Evolutionary conservation across 2,888 invertebrate genomes (phyloP).

Genomic region (Pyrgus malvae): DNA sequence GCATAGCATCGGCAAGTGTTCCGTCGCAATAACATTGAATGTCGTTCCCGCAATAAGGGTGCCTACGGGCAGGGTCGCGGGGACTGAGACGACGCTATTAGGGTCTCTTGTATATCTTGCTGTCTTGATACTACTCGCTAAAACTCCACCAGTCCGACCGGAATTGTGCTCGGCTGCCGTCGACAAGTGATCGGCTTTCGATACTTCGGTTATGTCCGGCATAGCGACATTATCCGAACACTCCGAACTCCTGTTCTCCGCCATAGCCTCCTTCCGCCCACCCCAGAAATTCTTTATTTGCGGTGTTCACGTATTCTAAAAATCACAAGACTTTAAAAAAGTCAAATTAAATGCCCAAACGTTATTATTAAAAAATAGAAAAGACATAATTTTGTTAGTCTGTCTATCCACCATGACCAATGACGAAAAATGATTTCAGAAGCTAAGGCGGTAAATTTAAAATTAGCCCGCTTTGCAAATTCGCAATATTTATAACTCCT

Average conservation of each 20-base stretch:
- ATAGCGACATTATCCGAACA: conserved; percentile 85
- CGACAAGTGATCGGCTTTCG: conserved; percentile 82
- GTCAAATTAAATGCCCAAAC: background rate
- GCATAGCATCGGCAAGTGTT: conserved; percentile 91
- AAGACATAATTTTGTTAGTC: no score
- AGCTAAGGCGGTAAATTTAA: no score
- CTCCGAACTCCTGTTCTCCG: conserved; percentile 79
- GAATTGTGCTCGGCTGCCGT: conserved; percentile 77
- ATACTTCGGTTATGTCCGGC: conserved; percentile 86
- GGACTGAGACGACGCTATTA: conserved; percentile 74
- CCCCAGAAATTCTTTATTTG: conserved; percentile 41
- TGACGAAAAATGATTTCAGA: no score
- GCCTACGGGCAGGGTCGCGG: conserved; percentile 88
- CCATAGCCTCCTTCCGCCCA: conserved; percentile 60
- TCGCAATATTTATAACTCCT: no score
- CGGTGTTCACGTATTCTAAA: conserved; percentile 45
- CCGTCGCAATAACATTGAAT: conserved; percentile 92
- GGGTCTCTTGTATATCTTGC: conserved; percentile 59
- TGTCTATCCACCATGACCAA: no score
- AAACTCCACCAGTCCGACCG: conserved; percentile 71
- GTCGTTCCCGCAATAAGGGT: conserved; percentile 90
- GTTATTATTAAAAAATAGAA: background rate
- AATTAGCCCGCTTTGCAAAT: no score
- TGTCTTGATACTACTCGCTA: conserved; percentile 56
- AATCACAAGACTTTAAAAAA: background rate